Percentiles rank a stretch among this genome's conserved stretches.
Conservation (phyloP, 2,888 invertebrate genomes). For the Tachystola acroxantha region DNA sequence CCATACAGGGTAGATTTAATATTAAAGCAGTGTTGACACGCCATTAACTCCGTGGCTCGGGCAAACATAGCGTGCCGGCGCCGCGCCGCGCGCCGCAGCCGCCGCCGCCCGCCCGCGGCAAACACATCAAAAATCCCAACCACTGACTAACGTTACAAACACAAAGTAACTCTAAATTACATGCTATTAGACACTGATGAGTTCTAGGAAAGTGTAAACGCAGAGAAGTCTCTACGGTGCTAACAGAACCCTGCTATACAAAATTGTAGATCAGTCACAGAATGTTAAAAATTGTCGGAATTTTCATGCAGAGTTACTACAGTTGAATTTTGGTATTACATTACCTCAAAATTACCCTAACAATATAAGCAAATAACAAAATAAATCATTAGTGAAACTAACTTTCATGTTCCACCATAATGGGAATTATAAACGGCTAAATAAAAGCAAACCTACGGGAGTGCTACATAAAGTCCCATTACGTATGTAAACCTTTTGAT, state of each 20-base stretch:
- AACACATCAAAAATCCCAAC: conserved; percentile 5
- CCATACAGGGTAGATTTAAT: not conserved
- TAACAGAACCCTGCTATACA: not conserved
- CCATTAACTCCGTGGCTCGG: conserved; percentile 9
- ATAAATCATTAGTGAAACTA: conserved; percentile 5
- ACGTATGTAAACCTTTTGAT: conserved; percentile 13
- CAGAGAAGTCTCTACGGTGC: not conserved
- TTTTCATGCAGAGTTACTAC: no score
- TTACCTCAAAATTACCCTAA: no score
- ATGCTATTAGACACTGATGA: conserved; percentile 6
- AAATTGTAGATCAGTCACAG: no score
- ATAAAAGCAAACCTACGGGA: conserved; percentile 13
- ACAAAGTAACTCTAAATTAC: conserved; percentile 6
- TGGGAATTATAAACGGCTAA: conserved; percentile 12
- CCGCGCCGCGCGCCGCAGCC: not conserved
- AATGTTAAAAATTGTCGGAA: no score
- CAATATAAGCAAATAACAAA: no score
- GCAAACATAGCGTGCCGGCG: conserved; percentile 12
- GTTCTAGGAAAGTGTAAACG: not conserved
- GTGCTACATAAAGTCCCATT: conserved; percentile 14
- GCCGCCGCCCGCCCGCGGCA: conserved; percentile 6
- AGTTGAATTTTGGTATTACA: no score
- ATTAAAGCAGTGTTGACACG: conserved; percentile 9
- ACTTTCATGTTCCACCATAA: conserved; percentile 10
- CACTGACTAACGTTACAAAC: conserved; percentile 1